Conservation (phyloP, 2,113 vertebrate species). For the Spilogale gracilis region DNA sequence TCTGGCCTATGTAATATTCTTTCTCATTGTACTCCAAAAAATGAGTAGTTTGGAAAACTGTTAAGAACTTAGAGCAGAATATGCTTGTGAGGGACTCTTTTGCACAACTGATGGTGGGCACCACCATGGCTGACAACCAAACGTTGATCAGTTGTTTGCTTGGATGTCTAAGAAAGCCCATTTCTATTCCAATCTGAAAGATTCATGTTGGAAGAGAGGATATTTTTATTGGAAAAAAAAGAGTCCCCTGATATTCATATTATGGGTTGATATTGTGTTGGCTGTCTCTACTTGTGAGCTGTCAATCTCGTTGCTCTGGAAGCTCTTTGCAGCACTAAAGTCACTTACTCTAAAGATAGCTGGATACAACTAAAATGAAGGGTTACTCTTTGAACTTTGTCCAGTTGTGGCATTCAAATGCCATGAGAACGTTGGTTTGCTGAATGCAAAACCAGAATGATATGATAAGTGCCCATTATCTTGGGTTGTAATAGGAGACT, state of each 20-base stretch:
- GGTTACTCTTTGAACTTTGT: constrained; percentile 30
- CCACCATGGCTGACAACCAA: not conserved
- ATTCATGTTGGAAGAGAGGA: not conserved
- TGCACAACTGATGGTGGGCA: accelerated
- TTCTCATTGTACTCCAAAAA: not conserved
- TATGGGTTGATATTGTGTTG: not conserved
- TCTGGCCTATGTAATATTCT: not conserved
- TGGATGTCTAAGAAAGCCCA: not conserved
- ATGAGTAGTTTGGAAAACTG: not conserved
- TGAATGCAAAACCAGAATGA: constrained; percentile 61
- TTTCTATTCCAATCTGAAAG: not conserved
- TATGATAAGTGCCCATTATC: constrained; percentile 8
- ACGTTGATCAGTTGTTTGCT: not conserved
- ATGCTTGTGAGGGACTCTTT: not conserved
- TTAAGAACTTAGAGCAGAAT: not conserved
- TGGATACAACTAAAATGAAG: not conserved
- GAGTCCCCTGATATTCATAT: not conserved
- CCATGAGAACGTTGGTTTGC: not conserved
- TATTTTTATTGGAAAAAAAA: not conserved
- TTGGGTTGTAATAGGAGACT: not conserved
- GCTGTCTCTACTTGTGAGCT: not conserved
- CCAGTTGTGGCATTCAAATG: not conserved
- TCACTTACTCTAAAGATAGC: constrained; percentile 41
- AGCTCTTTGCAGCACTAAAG: constrained; percentile 9
- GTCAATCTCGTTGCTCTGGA: constrained; percentile 54